phyloP scores from a whole-genome alignment of 2,797 vertebrate genomes.

The Sebastes jordani region DNA sequence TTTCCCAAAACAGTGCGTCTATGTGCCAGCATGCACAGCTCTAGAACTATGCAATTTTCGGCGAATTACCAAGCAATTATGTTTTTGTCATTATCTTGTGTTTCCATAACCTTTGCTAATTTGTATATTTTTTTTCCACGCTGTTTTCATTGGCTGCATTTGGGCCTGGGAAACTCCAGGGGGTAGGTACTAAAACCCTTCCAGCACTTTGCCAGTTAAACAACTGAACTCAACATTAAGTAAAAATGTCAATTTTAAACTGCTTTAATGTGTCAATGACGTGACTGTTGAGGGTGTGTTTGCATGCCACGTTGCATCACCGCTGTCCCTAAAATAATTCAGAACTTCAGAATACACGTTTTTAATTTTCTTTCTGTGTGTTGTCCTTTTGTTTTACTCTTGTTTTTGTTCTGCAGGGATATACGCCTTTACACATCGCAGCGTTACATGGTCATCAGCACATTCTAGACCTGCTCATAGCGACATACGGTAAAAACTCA shows the following conservation, averaged over 20 bases:
- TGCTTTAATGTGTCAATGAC: background rate
- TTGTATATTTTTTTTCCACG: conserved; percentile 72
- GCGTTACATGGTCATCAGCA: conserved; percentile 83
- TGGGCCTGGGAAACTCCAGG: conserved; percentile 76
- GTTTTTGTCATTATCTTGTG: conserved; percentile 81
- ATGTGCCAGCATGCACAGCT: conserved; percentile 65
- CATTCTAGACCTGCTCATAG: conserved; percentile 80
- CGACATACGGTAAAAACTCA: conserved; percentile 77
- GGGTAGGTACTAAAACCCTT: conserved; percentile 74
- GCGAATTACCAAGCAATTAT: conserved; percentile 83
- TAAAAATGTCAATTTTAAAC: conserved; percentile 10
- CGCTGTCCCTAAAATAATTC: background rate
- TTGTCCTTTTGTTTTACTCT: background rate
- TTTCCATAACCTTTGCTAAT: conserved; percentile 85
- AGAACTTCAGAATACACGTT: background rate
- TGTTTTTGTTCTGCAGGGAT: conserved; percentile 74
- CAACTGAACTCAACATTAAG: background rate
- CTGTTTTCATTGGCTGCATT: conserved; percentile 60
- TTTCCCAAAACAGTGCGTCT: conserved; percentile 81
- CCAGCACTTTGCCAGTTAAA: conserved; percentile 14
- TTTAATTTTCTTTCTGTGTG: background rate
- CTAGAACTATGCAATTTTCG: conserved; percentile 76
- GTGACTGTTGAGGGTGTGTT: background rate
- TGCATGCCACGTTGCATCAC: background rate
- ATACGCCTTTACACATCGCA: conserved; percentile 86